A percentile compares a stretch with the other conserved stretches of the same genome.
Conservation (phyloP, 2,888 invertebrate species). For the Exephanes ischioxanthus region DNA sequence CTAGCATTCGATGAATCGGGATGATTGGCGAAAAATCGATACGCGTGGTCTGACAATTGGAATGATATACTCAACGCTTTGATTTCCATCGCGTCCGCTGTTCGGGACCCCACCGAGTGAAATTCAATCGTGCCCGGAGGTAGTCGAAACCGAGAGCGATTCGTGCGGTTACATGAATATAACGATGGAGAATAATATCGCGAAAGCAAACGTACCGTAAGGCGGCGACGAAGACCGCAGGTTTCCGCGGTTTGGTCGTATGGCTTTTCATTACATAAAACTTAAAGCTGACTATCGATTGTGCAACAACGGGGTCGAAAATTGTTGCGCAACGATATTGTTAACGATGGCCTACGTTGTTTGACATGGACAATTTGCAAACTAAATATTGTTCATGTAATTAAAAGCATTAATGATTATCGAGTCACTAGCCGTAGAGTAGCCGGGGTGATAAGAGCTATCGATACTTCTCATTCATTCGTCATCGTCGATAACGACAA, state of each 20-base stretch:
- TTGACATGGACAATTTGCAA: neutral
- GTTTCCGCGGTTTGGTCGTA: constrained; percentile 45
- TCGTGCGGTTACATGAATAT: constrained; percentile 45
- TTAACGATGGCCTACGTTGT: constrained; percentile 17
- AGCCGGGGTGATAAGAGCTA: neutral
- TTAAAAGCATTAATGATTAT: neutral
- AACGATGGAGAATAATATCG: constrained; percentile 20
- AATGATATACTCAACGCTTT: constrained; percentile 10
- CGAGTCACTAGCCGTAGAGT: neutral
- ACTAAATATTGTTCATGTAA: neutral
- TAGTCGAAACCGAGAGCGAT: neutral
- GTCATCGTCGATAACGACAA: neutral
- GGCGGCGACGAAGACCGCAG: constrained; percentile 21
- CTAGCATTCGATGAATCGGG: neutral
- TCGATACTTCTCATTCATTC: neutral
- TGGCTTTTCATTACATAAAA: constrained; percentile 67
- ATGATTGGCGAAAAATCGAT: neutral
- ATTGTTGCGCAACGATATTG: constrained; percentile 51
- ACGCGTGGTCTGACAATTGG: neutral
- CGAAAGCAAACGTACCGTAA: constrained; percentile 1
- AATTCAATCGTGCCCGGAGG: constrained; percentile 48
- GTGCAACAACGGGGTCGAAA: constrained; percentile 45
- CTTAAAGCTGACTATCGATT: constrained; percentile 36
- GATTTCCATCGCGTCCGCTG: constrained; percentile 11
- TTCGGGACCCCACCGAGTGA: constrained; percentile 23